These are phyloP conservation scores for Pygocentrus nattereri DNA, from an alignment of 2,797 vertebrate genomes.

Conservation along the genomic window DNA sequence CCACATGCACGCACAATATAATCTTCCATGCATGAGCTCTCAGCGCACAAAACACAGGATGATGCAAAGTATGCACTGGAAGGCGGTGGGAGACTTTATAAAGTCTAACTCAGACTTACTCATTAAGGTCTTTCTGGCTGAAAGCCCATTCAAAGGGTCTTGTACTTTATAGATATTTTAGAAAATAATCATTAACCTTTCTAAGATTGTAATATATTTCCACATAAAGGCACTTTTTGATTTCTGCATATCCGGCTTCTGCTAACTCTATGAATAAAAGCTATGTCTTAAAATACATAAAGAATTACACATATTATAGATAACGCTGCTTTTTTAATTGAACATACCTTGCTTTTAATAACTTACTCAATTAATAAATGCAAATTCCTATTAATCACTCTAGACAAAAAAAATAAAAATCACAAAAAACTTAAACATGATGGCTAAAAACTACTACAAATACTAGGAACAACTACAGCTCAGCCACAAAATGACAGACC, in stretches of 20 bases:
- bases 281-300: too few relatives aligned
- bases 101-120: not conserved
- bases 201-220: not conserved
- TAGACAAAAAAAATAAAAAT: not conserved
- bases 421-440: too few relatives aligned
- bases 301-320: not conserved
- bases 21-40: slow-evolving; percentile 8
- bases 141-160: not conserved
- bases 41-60: slow-evolving; percentile 23
- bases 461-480: too few relatives aligned
- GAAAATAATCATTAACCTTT: not conserved
- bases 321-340: not conserved
- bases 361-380: not conserved
- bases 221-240: not conserved
- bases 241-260: slow-evolving; percentile 2
- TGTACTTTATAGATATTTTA: not conserved
- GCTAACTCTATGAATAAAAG: too few relatives aligned
- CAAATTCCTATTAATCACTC: not conserved
- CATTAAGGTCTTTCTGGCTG: slow-evolving; percentile 15
- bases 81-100: not conserved
- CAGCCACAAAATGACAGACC: too few relatives aligned
- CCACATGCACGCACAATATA: slow-evolving; percentile 1
- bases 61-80: slow-evolving; percentile 7
- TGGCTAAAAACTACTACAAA: too few relatives aligned
- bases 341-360: not conserved